Conservation (phyloP, 2,888 invertebrate genomes). For the Eubasilissa splendida region DNA sequence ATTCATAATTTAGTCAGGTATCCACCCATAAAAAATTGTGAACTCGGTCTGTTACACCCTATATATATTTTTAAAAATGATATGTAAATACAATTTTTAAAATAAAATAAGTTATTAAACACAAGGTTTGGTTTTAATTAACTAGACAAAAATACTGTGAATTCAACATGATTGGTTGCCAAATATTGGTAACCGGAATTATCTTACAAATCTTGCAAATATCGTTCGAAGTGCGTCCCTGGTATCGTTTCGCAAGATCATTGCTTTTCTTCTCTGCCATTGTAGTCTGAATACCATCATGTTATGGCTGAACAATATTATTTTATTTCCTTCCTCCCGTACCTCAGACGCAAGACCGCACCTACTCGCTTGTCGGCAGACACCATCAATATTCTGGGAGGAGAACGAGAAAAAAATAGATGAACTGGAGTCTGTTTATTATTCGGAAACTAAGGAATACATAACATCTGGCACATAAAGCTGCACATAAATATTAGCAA, state of each 20-base stretch:
- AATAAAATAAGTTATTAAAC: too few relatives aligned
- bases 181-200: too few relatives aligned
- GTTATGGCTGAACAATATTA: conserved; percentile 54
- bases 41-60: too few relatives aligned
- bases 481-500: not conserved
- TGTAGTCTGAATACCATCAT: conserved; percentile 54
- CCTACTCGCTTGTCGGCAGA: not conserved
- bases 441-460: conserved; percentile 2
- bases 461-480: conserved; percentile 34
- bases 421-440: conserved; percentile 4
- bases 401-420: conserved; percentile 18
- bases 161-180: too few relatives aligned
- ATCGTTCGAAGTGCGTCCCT: conserved; percentile 31
- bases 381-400: not conserved
- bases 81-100: too few relatives aligned
- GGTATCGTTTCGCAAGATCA: conserved; percentile 42
- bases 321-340: conserved; percentile 50
- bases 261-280: conserved; percentile 47
- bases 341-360: conserved; percentile 41
- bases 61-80: too few relatives aligned
- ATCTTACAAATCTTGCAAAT: too few relatives aligned
- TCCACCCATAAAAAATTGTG: too few relatives aligned
- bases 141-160: too few relatives aligned
- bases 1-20: too few relatives aligned
- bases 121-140: too few relatives aligned